Evolutionary conservation across 2,113 vertebrate genomes (phyloP), one percentile per base, ranked within the genome.

Genomic region (Bujurquina vittata): DNA sequence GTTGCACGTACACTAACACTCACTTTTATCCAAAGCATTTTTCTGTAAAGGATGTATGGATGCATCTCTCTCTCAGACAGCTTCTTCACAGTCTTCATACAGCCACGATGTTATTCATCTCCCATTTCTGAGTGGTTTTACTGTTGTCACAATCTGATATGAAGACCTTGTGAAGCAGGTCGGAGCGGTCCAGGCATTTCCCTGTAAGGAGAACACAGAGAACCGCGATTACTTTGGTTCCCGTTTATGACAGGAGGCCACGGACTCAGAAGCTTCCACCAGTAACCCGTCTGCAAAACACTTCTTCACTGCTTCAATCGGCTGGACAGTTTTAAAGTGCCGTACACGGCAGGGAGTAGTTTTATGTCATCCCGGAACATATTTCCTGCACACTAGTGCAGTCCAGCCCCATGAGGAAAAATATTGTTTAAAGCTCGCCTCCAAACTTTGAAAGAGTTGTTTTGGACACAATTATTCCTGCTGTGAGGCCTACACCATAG

Each of bases 91-190:
- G 93, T 94, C 76, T 85, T 96, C 96, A 99, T 81, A 99, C 96
- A 49, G 96, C 97, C 61, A 98, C 95, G 9, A 99, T 99, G 93
- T 98, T 99, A 92, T 99, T 99, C 96, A 99, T 99, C 94, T 99
- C 98, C 98, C 98, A 99, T 84, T 96, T 97, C 89, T 99, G 98
- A 23, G 96, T 97, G 81, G 88, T 94, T 96, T 98, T 99, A 87
- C 80, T 96, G 90, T 91, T 95, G 95, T 99, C 98, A 73, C 98
- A 99, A 55, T 96, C 96, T 5, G 98, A 96, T 88, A 99, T 91
- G 91, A 98, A 99, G 57, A 99, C 96, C 89, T 98, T 97, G 90
- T 99, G 98, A 23, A 99, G 95, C 86, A 99, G 93, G 80, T 99
- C 98, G 0, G 98, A 99, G 80, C 98, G 97, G 93, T 99, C 98